A percentile compares a stretch with the other conserved stretches of the same genome.
Conservation (phyloP, 2,797 vertebrate genomes). For the Pelodytes ibericus region DNA sequence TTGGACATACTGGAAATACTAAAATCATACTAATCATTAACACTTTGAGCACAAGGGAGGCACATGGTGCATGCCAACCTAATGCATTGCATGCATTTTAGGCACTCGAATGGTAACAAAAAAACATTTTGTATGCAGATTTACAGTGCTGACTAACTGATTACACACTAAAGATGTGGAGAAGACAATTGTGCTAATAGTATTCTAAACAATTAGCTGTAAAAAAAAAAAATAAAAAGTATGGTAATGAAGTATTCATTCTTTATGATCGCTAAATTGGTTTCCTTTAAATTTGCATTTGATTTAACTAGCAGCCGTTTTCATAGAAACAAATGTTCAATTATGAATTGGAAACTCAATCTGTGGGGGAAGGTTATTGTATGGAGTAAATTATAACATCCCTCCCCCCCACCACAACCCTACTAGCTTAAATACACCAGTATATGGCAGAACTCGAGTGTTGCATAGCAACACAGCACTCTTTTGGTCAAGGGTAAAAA, state of each 20-base stretch:
- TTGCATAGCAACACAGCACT: too few relatives aligned
- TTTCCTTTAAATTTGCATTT: slow-evolving; percentile 19
- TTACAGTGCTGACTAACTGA: neutral
- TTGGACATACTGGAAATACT: too few relatives aligned
- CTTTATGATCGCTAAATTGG: neutral
- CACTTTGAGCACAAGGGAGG: too few relatives aligned
- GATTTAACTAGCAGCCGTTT: neutral
- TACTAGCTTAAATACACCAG: neutral
- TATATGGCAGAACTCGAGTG: neutral
- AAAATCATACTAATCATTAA: too few relatives aligned
- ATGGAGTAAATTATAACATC: neutral
- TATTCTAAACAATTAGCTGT: slow-evolving; percentile 15
- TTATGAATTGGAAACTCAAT: neutral
- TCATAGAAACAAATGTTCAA: neutral
- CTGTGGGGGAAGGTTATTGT: neutral
- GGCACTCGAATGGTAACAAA: neutral
- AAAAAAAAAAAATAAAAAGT: too few relatives aligned
- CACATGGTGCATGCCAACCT: too few relatives aligned
- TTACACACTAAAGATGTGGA: slow-evolving; percentile 1
- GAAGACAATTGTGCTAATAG: slow-evolving; percentile 20
- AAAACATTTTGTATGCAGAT: too few relatives aligned
- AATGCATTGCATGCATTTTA: neutral
- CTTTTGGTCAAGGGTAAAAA: too few relatives aligned
- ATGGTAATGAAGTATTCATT: slow-evolving; percentile 27
- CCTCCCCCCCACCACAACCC: neutral